A percentile compares a stretch with the other conserved stretches of the same genome.
These are phyloP conservation scores for Cepaea hortensis DNA, from an alignment of 2,888 invertebrate species.

Conservation along the genomic window DNA sequence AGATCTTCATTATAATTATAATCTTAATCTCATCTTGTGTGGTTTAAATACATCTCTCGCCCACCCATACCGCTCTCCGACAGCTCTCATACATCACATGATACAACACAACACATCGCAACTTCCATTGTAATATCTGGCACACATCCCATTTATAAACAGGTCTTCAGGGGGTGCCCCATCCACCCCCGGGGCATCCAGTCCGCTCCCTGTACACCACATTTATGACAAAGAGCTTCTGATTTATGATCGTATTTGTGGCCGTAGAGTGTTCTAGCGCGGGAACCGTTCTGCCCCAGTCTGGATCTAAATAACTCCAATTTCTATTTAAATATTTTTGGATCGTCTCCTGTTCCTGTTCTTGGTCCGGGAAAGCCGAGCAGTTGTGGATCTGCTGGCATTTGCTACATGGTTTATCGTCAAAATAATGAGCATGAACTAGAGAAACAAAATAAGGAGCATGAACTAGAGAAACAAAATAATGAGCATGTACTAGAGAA, in stretches of 20 bases:
- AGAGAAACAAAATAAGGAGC: no score
- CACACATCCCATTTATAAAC: neutral
- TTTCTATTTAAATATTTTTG: neutral
- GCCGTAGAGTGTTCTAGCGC: neutral
- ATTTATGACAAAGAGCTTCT: neutral
- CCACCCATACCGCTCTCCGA: no score
- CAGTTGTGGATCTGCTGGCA: neutral
- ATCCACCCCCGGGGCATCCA: neutral
- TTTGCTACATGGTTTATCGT: neutral
- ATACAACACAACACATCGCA: neutral
- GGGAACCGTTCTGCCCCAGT: neutral
- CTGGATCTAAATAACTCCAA: neutral
- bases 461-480: no score
- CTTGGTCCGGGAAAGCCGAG: neutral
- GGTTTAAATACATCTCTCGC: no score
- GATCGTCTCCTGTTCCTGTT: neutral
- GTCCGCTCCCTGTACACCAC: neutral
- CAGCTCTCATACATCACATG: no score
- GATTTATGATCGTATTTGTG: constrained; percentile 5
- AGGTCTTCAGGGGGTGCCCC: neutral
- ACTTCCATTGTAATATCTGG: neutral
- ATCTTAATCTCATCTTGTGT: no score
- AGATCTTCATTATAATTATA: no score
- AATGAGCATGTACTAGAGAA: no score
- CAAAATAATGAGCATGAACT: no score